phyloP scores from a whole-genome alignment of 2,888 invertebrate genomes.

The Drosophila anomelani region DNA sequence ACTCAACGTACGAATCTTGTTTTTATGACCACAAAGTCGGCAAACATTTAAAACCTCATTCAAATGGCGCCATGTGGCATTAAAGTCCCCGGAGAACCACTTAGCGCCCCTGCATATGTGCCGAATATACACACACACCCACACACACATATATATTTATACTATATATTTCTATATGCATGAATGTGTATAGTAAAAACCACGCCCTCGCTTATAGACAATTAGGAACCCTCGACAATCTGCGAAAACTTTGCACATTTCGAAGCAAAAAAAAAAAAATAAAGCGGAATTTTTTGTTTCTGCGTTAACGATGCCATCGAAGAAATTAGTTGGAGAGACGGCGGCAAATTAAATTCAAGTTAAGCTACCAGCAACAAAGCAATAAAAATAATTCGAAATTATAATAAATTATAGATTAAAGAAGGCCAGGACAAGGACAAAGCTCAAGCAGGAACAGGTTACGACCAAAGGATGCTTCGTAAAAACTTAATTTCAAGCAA shows the following conservation, averaged over 20 bases:
- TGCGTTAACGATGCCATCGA: conserved; percentile 20
- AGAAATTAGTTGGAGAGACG: conserved; percentile 19
- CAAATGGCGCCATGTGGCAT: conserved; percentile 51
- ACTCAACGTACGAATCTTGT: conserved; percentile 8
- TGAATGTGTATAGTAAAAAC: conserved; percentile 3
- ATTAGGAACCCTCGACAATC: conserved; percentile 47
- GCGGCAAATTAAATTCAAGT: conserved; percentile 47
- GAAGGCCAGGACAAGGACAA: background rate
- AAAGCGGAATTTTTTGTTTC: background rate
- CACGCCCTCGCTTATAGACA: conserved; percentile 34
- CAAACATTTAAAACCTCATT: conserved; percentile 47
- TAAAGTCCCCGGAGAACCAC: conserved; percentile 38
- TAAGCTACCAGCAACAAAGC: conserved; percentile 21
- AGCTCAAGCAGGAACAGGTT: background rate
- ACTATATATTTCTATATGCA: background rate
- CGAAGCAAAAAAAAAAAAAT: background rate
- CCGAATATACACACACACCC: background rate
- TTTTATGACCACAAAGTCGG: conserved; percentile 41
- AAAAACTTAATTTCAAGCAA: background rate
- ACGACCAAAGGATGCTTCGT: conserved; percentile 11
- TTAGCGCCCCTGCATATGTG: conserved; percentile 11
- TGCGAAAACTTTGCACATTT: conserved; percentile 36
- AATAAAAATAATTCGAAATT: conserved; percentile 40
- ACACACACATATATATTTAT: background rate
- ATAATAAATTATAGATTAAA: conserved; percentile 54